Evolutionary conservation across 2,888 invertebrate species (phyloP).

Genomic region (Oscheius sp.): DNA sequence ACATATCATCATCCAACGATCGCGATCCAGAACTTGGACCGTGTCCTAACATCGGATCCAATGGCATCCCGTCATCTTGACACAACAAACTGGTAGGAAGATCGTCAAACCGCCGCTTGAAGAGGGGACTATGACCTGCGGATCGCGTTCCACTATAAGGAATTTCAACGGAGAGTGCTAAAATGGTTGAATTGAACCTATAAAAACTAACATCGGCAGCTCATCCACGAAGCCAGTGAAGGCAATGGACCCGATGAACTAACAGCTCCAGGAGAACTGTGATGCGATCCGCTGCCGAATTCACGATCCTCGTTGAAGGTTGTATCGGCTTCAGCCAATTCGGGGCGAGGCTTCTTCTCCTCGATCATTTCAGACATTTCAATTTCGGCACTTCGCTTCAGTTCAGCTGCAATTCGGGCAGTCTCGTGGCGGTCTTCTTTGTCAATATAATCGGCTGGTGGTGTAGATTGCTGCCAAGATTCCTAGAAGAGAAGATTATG

Average conservation of each 20-base stretch:
- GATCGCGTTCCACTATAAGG: conserved; percentile 21
- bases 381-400: conserved; percentile 38
- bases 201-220: not conserved
- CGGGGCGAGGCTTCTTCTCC: conserved; percentile 29
- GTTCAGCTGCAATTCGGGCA: conserved; percentile 42
- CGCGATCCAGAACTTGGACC: conserved; percentile 13
- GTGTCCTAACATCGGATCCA: conserved; percentile 30
- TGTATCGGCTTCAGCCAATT: conserved; percentile 40
- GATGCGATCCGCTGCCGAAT: conserved; percentile 13
- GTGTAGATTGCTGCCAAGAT: no score
- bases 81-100: not conserved
- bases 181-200: not conserved
- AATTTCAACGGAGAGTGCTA: conserved; percentile 25
- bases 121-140: conserved; percentile 17
- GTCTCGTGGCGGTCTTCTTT: conserved; percentile 35
- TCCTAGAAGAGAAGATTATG: no score
- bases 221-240: conserved; percentile 22
- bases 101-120: conserved; percentile 8
- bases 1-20: conserved; percentile 16
- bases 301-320: conserved; percentile 39
- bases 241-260: conserved; percentile 11
- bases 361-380: conserved; percentile 24
- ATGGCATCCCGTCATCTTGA: not conserved
- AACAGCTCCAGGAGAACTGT: conserved; percentile 24
- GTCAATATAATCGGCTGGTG: conserved; percentile 32